Evolutionary conservation across 2,888 invertebrate species (phyloP).

Genomic region (Polia nebulosa): DNA sequence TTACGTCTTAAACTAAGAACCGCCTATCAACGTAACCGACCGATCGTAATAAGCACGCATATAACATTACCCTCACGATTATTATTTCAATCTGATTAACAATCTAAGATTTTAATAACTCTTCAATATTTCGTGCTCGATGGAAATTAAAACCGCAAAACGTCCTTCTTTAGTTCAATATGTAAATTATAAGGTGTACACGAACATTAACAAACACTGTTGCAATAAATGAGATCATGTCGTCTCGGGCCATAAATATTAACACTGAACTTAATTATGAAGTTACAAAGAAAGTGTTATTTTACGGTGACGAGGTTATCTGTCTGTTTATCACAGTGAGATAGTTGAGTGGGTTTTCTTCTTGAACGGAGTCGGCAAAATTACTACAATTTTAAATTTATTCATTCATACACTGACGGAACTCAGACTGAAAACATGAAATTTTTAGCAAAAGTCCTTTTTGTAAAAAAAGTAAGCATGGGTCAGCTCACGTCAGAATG

Average conservation of each 20-base stretch:
- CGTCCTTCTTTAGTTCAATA: constrained; percentile 22
- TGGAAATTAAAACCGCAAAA: constrained; percentile 41
- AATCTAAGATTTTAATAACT: constrained; percentile 23
- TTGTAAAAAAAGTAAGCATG: no score
- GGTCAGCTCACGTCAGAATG: no score
- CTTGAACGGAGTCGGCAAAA: neutral
- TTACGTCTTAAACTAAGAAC: neutral
- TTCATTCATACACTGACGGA: neutral
- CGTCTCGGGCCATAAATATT: constrained; percentile 17
- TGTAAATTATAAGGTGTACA: constrained; percentile 24
- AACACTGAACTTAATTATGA: constrained; percentile 35
- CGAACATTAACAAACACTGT: constrained; percentile 20
- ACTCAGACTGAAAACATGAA: no score
- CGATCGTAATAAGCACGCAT: neutral
- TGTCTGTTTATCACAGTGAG: constrained; percentile 17
- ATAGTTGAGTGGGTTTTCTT: constrained; percentile 17
- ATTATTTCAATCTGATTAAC: constrained; percentile 26
- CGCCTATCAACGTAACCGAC: neutral
- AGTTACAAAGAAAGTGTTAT: constrained; percentile 34
- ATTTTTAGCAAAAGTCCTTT: no score
- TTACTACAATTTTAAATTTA: neutral
- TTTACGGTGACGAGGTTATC: constrained; percentile 43
- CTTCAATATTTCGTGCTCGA: constrained; percentile 5
- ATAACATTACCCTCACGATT: neutral
- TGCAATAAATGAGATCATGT: constrained; percentile 35